Evolutionary conservation across 2,797 vertebrate genomes (phyloP).

Genomic region (Vipera latastei): DNA sequence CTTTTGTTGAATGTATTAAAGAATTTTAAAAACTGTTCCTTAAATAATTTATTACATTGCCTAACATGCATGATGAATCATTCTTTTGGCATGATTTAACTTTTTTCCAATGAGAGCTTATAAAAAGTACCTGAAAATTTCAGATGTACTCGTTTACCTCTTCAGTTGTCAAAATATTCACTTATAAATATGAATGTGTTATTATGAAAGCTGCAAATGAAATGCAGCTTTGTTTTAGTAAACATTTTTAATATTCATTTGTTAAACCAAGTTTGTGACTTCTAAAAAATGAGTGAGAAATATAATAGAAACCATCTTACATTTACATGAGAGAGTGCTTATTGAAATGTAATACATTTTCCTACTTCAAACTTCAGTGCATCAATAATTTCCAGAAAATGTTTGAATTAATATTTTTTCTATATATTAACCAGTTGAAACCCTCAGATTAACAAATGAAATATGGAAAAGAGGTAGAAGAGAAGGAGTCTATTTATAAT

Average conservation of each 20-base stretch:
- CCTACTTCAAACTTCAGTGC: not conserved
- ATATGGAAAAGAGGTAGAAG: not conserved
- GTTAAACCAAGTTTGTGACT: conserved; percentile 15
- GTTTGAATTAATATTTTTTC: not conserved
- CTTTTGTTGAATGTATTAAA: not conserved
- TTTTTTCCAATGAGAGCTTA: not conserved
- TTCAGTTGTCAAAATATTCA: conserved; percentile 29
- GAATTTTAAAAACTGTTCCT: not conserved
- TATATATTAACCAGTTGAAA: not conserved
- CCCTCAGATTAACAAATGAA: not conserved
- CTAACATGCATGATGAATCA: not conserved
- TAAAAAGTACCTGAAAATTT: conserved; percentile 8
- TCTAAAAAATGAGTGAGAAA: not conserved
- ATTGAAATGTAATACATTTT: not conserved
- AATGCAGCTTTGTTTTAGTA: conserved; percentile 15
- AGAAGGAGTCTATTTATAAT: not conserved
- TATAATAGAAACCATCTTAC: not conserved
- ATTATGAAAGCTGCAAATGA: not conserved
- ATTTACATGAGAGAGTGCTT: not conserved
- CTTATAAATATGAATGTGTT: conserved; percentile 28
- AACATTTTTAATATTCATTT: conserved; percentile 25
- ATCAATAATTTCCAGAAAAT: not conserved
- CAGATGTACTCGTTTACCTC: not conserved
- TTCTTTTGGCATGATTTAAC: not conserved
- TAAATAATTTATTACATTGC: not conserved